A percentile compares a stretch with the other conserved stretches of the same genome.
Conservation (phyloP, 2,797 vertebrate genomes). For the Geotrypetes seraphini region DNA sequence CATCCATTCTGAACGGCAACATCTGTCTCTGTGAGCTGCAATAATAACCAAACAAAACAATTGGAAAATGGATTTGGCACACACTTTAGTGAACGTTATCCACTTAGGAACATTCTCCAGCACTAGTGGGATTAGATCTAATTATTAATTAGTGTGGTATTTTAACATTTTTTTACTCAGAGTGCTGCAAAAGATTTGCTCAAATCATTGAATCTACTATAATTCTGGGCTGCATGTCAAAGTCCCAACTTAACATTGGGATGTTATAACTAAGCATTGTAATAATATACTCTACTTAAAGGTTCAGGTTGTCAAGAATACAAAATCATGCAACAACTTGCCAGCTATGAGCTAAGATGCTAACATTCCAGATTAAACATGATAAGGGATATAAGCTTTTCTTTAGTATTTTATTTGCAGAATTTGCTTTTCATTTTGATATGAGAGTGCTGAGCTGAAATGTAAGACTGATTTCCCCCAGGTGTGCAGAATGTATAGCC, state of each 20-base stretch:
- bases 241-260: neutral
- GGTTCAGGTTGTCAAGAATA: neutral
- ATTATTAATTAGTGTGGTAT: conserved; percentile 37
- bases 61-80: conserved; percentile 34
- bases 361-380: too few species aligned
- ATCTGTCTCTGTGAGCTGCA: conserved; percentile 49
- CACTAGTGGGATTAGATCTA: conserved; percentile 36
- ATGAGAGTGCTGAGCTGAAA: conserved; percentile 16
- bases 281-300: neutral
- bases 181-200: neutral
- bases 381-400: too few species aligned
- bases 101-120: conserved; percentile 21
- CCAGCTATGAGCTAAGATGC: too few species aligned
- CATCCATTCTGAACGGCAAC: conserved; percentile 50
- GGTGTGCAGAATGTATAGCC: conserved; percentile 18
- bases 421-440: too few species aligned
- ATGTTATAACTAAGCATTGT: neutral
- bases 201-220: neutral
- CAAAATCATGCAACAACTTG: too few species aligned
- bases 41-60: conserved; percentile 51
- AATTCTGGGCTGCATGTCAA: neutral
- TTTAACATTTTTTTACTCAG: conserved; percentile 6
- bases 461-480: conserved; percentile 19
- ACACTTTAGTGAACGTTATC: conserved; percentile 18
- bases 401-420: too few species aligned